These are phyloP conservation scores for Manis pentadactyla DNA, from an alignment of 2,797 vertebrate species.

Conservation along the genomic window DNA sequence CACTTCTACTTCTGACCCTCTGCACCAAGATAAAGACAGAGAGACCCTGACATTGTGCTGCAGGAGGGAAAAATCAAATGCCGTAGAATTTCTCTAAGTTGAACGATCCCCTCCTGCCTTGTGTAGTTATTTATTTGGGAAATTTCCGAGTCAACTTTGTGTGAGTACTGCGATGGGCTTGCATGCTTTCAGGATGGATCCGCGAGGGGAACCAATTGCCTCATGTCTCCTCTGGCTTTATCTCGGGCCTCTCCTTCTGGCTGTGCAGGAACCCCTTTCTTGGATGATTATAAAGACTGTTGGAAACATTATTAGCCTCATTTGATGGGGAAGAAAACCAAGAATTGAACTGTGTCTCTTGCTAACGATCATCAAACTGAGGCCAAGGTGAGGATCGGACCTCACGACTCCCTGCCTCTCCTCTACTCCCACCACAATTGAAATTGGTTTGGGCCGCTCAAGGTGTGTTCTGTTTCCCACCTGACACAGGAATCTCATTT, in stretches of 20 bases:
- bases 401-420: background rate
- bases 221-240: fast-evolving
- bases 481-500: fast-evolving
- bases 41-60: fast-evolving
- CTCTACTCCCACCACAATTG: fast-evolving
- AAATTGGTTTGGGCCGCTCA: too few relatives aligned
- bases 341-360: fast-evolving
- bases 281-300: fast-evolving
- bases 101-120: background rate
- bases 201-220: too few relatives aligned
- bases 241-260: background rate
- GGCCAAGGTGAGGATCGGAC: fast-evolving
- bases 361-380: fast-evolving
- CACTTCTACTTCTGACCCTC: background rate
- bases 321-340: fast-evolving
- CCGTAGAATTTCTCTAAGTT: fast-evolving
- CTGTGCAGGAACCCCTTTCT: background rate
- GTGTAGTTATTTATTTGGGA: fast-evolving
- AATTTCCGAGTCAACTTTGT: fast-evolving
- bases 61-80: fast-evolving
- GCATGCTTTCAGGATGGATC: background rate
- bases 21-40: background rate
- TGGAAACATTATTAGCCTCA: fast-evolving
- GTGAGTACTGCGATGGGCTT: fast-evolving
- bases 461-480: fast-evolving